A percentile compares a stretch with the other conserved stretches of the same genome.
Evolutionary conservation across 1,140 invertebrate species (phyloP).

Genomic region (Ips typographus): DNA sequence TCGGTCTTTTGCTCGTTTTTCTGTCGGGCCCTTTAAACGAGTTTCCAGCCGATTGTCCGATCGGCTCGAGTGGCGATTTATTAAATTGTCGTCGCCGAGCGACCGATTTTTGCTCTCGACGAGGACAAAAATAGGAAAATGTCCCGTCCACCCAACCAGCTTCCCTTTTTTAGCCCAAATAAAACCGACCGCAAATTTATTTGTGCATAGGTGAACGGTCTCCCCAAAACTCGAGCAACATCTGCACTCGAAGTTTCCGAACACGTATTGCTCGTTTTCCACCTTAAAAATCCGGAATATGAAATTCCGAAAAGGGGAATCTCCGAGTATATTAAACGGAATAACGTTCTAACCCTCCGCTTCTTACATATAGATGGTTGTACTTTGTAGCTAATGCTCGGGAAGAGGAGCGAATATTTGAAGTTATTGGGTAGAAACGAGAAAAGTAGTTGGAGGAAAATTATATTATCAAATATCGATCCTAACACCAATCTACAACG

Average conservation of each 20-base stretch:
- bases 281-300: constrained; percentile 4
- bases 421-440: too few species aligned
- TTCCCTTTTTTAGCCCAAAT: neutral
- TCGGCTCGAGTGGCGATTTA: neutral
- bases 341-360: neutral
- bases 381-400: too few species aligned
- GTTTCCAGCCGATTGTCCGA: constrained; percentile 9
- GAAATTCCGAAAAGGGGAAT: constrained; percentile 11
- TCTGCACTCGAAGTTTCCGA: neutral
- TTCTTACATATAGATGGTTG: too few species aligned
- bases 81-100: neutral
- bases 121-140: constrained; percentile 6
- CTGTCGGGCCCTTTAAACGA: constrained; percentile 5
- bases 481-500: too few species aligned
- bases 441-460: too few species aligned
- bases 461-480: too few species aligned
- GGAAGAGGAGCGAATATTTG: too few species aligned
- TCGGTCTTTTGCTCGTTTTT: constrained; percentile 37
- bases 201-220: constrained; percentile 27
- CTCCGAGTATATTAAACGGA: constrained; percentile 6
- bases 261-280: constrained; percentile 10
- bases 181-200: constrained; percentile 1
- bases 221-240: neutral
- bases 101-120: neutral
- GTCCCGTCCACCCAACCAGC: constrained; percentile 7